A percentile compares a stretch with the other conserved stretches of the same genome.
phyloP scores from a whole-genome alignment of 2,113 vertebrate genomes.

The mouse (Mus musculus) region DNA sequence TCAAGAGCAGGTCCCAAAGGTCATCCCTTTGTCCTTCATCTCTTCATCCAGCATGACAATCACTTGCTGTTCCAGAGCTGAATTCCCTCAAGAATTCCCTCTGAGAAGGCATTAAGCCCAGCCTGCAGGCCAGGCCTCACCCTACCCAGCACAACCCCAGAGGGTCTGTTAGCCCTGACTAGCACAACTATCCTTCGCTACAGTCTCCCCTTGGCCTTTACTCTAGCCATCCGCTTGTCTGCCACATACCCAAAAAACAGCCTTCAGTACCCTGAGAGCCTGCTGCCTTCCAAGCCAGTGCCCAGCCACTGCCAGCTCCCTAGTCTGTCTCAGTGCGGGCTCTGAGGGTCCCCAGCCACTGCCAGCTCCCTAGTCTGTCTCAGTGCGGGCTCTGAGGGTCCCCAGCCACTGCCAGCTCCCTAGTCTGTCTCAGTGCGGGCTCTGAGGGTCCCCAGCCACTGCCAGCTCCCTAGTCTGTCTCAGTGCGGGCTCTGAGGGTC shows the following conservation, averaged over 20 bases:
- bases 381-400: neutral
- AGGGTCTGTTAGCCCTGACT: neutral
- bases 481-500: neutral
- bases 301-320: neutral
- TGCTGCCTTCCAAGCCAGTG: neutral
- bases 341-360: too few relatives aligned
- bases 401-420: too few relatives aligned
- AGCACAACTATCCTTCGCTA: neutral
- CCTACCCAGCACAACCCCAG: neutral
- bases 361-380: too few relatives aligned
- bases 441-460: neutral
- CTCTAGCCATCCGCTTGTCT: neutral
- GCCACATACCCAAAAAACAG: neutral
- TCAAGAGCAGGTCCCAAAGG: neutral
- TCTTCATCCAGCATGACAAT: neutral
- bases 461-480: too few relatives aligned
- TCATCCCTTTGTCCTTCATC: neutral
- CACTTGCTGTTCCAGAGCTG: accelerated
- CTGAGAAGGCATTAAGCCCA: neutral
- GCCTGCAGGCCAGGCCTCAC: neutral
- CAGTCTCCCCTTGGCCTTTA: neutral
- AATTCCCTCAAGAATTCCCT: neutral
- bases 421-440: too few relatives aligned
- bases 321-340: neutral
- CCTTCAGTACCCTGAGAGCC: neutral